Evolutionary conservation across 2,888 invertebrate species (phyloP), one percentile per base, ranked within the genome.

Genomic region (Odontomyia ornata): DNA sequence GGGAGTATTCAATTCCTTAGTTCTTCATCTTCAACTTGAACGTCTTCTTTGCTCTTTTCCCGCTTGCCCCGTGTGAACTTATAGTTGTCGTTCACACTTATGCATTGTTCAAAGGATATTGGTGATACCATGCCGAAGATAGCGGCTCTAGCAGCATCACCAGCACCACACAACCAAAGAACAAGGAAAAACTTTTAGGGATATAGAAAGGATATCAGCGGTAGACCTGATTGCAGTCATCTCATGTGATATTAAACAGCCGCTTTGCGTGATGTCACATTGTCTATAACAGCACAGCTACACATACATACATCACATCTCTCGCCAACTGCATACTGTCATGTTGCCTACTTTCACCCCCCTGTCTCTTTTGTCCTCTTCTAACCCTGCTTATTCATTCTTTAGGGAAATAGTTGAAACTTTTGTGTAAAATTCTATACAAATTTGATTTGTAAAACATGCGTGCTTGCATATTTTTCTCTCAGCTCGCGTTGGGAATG

Each of bases 111-210:
- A 5, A 15, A 30, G 28, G 47, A 47, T 36, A 36, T 36, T 36
- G 36, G 36, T 5, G 36, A 36, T 36, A 36, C 9, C n/a, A n/a
- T n/a, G n/a, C n/a, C 23, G 47, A 69, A 15, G 47, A 46, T 18
- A 18, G 21, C n/a, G n/a, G n/a, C n/a, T n/a, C n/a, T n/a, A n/a
- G n/a, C n/a, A n/a, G n/a, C n/a, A n/a, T n/a, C n/a, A n/a, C n/a
- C n/a, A 56, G 21, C 21, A 30, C 18, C 25, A 56, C 13, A 47
- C 21, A 9, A n/a, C 56, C 52, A 30, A 30, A 57, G 57, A 60
- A 73, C 73, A 73, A 73, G 73, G 60, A 73, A 73, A 73, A 73
- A 73, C 73, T 73, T 73, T 73, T 36, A 73, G 73, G n/a, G 36
- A 73, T 52, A 30, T 36, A 60, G 57, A 9, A 28, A 56, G 56